Conservation (phyloP, 2,797 vertebrate genomes). For the Notolepis coatsorum region DNA sequence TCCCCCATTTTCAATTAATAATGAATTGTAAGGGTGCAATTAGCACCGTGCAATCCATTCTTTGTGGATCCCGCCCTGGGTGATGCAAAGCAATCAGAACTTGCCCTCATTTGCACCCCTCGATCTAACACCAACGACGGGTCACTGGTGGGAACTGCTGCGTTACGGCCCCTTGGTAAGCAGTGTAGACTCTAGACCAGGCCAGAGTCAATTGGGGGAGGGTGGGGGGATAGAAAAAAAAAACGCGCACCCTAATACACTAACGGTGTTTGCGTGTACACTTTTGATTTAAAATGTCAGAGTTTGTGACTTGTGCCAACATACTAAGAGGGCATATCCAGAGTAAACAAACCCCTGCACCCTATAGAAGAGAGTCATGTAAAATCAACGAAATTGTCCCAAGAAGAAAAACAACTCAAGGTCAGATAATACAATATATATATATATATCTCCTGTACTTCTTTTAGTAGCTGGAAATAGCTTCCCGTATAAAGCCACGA, state of each 20-base stretch:
- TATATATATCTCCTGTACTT: background rate
- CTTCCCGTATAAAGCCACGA: too few species aligned
- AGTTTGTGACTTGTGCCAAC: conserved; percentile 38
- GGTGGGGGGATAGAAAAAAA: too few species aligned
- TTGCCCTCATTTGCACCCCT: conserved; percentile 43
- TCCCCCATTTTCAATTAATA: too few species aligned
- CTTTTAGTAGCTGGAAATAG: background rate
- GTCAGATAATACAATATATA: background rate
- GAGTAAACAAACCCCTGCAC: conserved; percentile 27
- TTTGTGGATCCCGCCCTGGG: too few species aligned
- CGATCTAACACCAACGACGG: conserved; percentile 60
- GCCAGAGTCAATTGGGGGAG: too few species aligned
- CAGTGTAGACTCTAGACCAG: too few species aligned
- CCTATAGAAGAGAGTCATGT: conserved; percentile 7
- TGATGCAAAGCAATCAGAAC: conserved; percentile 37
- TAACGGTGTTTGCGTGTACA: too few species aligned
- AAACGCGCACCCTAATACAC: too few species aligned
- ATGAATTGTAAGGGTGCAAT: too few species aligned
- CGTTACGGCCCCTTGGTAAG: conserved; percentile 2
- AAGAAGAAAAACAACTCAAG: background rate
- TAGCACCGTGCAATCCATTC: too few species aligned
- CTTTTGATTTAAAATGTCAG: too few species aligned
- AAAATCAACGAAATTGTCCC: conserved; percentile 17
- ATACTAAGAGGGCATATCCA: conserved; percentile 4
- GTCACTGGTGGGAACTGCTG: conserved; percentile 38